A percentile compares a stretch with the other conserved stretches of the same genome.
Conservation (phyloP, 1,140 invertebrate species). For the Apis florea region DNA sequence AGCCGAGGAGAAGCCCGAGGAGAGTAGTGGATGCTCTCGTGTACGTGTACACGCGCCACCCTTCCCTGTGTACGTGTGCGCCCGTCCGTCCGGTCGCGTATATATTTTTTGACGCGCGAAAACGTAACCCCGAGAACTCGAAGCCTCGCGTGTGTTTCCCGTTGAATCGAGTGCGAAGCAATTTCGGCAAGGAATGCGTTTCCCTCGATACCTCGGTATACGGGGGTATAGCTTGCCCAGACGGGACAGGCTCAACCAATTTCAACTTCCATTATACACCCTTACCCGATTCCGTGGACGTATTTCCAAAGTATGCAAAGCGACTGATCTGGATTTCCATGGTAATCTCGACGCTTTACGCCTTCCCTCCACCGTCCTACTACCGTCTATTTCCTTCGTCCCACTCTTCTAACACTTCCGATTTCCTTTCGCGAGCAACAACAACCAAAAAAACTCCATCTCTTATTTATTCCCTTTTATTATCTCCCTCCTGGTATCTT, state of each 20-base stretch:
- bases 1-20: slow-evolving; percentile 39
- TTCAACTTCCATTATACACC: slow-evolving; percentile 80
- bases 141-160: slow-evolving; percentile 64
- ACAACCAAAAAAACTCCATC: not conserved
- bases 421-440: not conserved
- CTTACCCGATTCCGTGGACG: slow-evolving; percentile 70
- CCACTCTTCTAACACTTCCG: not conserved
- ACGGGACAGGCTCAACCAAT: slow-evolving; percentile 79
- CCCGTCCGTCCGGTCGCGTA: slow-evolving; percentile 57
- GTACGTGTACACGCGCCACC: not conserved
- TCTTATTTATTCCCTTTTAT: not conserved
- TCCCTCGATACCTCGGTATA: slow-evolving; percentile 74
- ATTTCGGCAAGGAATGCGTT: slow-evolving; percentile 79
- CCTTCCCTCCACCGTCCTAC: slow-evolving; percentile 40
- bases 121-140: slow-evolving; percentile 74
- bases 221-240: slow-evolving; percentile 70
- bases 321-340: slow-evolving; percentile 51
- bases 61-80: not conserved
- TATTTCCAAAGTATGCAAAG: slow-evolving; percentile 71
- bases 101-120: slow-evolving; percentile 73
- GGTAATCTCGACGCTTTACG: slow-evolving; percentile 50
- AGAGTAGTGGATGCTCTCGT: not conserved
- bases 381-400: not conserved
- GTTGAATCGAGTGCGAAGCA: slow-evolving; percentile 74
- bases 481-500: not conserved